These are phyloP conservation scores for Hippocampus barbouri DNA, from an alignment of 2,113 vertebrate species.

Conservation along the genomic window DNA sequence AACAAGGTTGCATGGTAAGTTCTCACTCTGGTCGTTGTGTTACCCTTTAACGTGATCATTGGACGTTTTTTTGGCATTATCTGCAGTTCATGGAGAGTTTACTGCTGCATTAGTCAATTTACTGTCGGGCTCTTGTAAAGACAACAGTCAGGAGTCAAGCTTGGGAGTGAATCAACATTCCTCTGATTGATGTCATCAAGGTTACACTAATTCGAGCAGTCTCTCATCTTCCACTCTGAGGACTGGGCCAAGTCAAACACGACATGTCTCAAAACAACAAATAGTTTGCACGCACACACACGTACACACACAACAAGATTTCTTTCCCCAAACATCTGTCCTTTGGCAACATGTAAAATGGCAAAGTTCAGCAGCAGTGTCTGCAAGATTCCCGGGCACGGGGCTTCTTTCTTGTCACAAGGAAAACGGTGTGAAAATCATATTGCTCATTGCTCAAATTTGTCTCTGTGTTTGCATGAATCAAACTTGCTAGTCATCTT, in stretches of 20 bases:
- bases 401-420: too few relatives aligned
- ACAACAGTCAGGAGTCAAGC: conserved; percentile 36
- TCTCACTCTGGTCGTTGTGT: neutral
- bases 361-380: too few relatives aligned
- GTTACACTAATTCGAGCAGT: conserved; percentile 29
- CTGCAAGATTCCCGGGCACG: too few relatives aligned
- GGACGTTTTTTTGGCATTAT: neutral
- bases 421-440: too few relatives aligned
- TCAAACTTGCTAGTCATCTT: too few relatives aligned
- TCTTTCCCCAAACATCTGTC: too few relatives aligned
- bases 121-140: conserved; percentile 3
- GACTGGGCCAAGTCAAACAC: conserved; percentile 44
- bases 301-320: neutral
- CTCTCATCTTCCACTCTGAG: conserved; percentile 26
- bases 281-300: neutral
- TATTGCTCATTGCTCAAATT: too few relatives aligned
- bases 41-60: neutral
- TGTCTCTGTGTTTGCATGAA: too few relatives aligned
- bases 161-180: conserved; percentile 57
- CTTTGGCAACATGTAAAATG: too few relatives aligned
- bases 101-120: conserved; percentile 3
- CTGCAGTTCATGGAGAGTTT: conserved; percentile 15
- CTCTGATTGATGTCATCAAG: conserved; percentile 35
- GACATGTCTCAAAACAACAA: conserved; percentile 6
- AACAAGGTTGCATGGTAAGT: neutral